Base-by-base conservation (phyloP, 2,888 invertebrate genomes). In the Coecobrya sp. region DNA sequence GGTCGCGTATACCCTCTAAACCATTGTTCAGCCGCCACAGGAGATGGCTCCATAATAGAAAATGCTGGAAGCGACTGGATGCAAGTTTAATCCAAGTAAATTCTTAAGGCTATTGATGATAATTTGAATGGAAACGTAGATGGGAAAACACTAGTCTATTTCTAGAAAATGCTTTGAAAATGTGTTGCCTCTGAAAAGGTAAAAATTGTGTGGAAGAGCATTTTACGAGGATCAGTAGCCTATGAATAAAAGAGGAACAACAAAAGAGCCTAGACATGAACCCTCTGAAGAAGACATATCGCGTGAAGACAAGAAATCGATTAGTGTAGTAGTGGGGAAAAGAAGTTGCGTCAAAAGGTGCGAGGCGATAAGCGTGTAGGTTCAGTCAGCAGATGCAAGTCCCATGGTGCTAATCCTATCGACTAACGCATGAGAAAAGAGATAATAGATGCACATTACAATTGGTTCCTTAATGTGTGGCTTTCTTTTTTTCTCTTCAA, bases 361-460 rank as follows among this genome's bases (percentile, higher is more conserved):
- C 70, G 65, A 81, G 73, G 65, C 55, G 62, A 73, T 76, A 65
- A 65, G 81, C 22, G 55, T 68, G 62, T 68, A 45, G 42, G 65
- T 45, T 65, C 42, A 65, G 7, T 8, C 45, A 90, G 90, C 45
- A 90, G 90, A 86, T 90, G 90, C 85, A 90, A 84, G 19, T 86
- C 90, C 86, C 86, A 68, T 59, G 62, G 49, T 42, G 84, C 84
- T 89, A 65, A 90, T 85, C 85, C 76, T 49, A 79, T 79, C 85
- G 85, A 45, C 42, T 84, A 49, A 36, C 30, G 25, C 27, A 45
- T 5, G 76, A 55, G 52, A 25, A n/a, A 55, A 52, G 11, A 81
- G 81, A 90, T 90, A 90, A 90, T 90, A 79, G 90, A 90, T 90
- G 90, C 86, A 90, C 90, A 90, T 90, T 65, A 52, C 62, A 86